phyloP scores from a whole-genome alignment of 2,113 vertebrate genomes.

The Cricetomys ansorgei region DNA sequence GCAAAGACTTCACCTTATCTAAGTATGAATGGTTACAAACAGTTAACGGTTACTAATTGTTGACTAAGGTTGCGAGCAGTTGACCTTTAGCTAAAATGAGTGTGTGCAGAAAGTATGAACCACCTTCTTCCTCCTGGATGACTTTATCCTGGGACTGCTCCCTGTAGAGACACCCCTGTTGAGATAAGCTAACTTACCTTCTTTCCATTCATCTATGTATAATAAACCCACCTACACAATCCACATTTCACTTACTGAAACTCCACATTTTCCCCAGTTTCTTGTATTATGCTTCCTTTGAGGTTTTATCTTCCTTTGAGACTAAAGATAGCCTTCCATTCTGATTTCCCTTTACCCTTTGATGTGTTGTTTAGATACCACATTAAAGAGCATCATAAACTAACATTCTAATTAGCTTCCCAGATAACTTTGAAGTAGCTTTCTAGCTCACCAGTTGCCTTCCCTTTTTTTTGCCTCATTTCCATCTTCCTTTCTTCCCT shows the following conservation, averaged over 20 bases:
- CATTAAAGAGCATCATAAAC: slow-evolving; percentile 61
- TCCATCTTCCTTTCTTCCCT: neutral
- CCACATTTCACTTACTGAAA: slow-evolving; percentile 1
- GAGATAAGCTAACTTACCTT: neutral
- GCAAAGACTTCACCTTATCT: neutral
- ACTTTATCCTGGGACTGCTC: neutral
- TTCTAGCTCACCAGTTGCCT: neutral
- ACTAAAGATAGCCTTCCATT: slow-evolving; percentile 10
- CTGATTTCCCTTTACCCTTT: slow-evolving; percentile 44
- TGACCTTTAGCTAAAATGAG: neutral
- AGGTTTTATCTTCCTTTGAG: neutral
- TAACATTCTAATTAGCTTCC: slow-evolving; percentile 60
- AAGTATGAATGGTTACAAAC: neutral
- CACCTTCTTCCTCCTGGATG: neutral
- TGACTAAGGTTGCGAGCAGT: neutral
- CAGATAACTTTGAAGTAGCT: slow-evolving; percentile 28
- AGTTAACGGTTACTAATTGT: neutral
- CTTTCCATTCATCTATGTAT: neutral
- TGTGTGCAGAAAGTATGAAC: neutral
- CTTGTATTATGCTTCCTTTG: slow-evolving; percentile 1
- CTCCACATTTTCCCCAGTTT: neutral
- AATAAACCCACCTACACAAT: neutral
- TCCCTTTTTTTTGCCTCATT: slow-evolving; percentile 29
- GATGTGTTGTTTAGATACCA: slow-evolving; percentile 50
- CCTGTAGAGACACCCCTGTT: neutral